A percentile compares a stretch with the other conserved stretches of the same genome.
These are phyloP conservation scores for Ptychoptera albimana DNA, from an alignment of 2,888 invertebrate genomes.

Conservation along the genomic window DNA sequence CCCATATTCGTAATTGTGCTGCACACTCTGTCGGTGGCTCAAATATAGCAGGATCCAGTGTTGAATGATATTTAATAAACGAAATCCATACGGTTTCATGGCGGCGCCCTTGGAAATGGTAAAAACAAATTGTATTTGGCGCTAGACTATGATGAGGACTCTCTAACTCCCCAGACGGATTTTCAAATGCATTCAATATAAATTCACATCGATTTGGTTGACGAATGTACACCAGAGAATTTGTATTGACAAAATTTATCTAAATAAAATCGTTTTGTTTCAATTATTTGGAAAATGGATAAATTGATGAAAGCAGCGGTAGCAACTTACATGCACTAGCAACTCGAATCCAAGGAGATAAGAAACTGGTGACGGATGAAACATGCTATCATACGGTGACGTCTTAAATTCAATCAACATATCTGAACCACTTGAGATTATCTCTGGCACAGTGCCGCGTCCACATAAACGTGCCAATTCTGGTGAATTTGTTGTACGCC, in stretches of 20 bases:
- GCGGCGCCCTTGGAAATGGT: conserved; percentile 56
- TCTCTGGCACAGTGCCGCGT: conserved; percentile 65
- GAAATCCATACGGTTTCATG: conserved; percentile 72
- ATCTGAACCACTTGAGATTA: conserved; percentile 59
- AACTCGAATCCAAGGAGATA: conserved; percentile 69
- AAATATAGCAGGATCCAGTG: conserved; percentile 46
- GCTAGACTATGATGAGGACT: conserved; percentile 65
- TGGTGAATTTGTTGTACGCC: conserved; percentile 50
- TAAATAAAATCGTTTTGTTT: conserved; percentile 19
- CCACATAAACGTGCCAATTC: conserved; percentile 65
- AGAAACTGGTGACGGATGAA: conserved; percentile 60
- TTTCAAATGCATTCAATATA: conserved; percentile 56
- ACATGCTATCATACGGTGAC: conserved; percentile 66
- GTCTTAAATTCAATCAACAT: conserved; percentile 69
- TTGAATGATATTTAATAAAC: conserved; percentile 67
- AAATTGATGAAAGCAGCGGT: conserved; percentile 7
- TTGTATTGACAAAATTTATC: conserved; percentile 59
- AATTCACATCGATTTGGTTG: conserved; percentile 61
- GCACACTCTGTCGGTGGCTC: conserved; percentile 54
- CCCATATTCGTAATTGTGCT: conserved; percentile 59
- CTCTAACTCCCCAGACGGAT: conserved; percentile 53
- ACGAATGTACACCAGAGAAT: conserved; percentile 57
- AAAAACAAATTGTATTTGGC: conserved; percentile 67
- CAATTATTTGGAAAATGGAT: background rate
- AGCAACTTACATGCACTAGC: conserved; percentile 50